These are phyloP conservation scores for Myripristis murdjan DNA, from an alignment of 2,797 vertebrate genomes.

Conservation along the genomic window DNA sequence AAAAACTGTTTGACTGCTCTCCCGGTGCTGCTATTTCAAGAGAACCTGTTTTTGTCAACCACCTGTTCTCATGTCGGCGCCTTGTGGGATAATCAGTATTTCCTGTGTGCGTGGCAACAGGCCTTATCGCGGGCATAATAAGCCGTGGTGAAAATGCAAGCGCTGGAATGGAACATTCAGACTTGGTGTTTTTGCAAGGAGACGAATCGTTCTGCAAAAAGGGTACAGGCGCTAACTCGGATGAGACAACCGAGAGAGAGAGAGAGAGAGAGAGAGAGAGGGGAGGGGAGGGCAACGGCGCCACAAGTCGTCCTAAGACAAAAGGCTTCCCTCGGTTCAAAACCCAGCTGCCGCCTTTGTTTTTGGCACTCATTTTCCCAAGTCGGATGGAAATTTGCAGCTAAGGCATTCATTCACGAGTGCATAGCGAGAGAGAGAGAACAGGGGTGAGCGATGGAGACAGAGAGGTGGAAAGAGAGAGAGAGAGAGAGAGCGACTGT, in stretches of 20 bases:
- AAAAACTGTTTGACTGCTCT: conserved; percentile 19
- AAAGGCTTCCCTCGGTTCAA: conserved; percentile 64
- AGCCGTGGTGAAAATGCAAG: conserved; percentile 48
- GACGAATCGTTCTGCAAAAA: conserved; percentile 46
- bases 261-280: not conserved
- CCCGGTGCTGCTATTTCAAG: conserved; percentile 39
- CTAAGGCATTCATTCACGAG: conserved; percentile 68
- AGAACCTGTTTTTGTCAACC: conserved; percentile 44
- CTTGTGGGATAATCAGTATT: conserved; percentile 64
- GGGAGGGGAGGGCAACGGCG: not conserved
- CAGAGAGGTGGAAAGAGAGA: too few species aligned
- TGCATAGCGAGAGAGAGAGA: conserved; percentile 14
- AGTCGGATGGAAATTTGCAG: conserved; percentile 73
- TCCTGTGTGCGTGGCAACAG: conserved; percentile 51
- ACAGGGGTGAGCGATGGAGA: too few species aligned
- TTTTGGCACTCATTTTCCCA: conserved; percentile 68
- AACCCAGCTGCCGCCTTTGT: conserved; percentile 76
- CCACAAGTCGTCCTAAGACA: conserved; percentile 63
- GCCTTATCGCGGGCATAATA: conserved; percentile 51
- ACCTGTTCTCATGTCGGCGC: conserved; percentile 20
- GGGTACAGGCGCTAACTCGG: conserved; percentile 27
- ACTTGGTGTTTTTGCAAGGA: conserved; percentile 39
- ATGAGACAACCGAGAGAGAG: conserved; percentile 55
- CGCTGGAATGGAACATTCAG: conserved; percentile 39
- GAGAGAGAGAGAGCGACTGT: too few species aligned